These are phyloP conservation scores for Theretra japonica DNA, from an alignment of 2,888 invertebrate genomes.

Conservation along the genomic window DNA sequence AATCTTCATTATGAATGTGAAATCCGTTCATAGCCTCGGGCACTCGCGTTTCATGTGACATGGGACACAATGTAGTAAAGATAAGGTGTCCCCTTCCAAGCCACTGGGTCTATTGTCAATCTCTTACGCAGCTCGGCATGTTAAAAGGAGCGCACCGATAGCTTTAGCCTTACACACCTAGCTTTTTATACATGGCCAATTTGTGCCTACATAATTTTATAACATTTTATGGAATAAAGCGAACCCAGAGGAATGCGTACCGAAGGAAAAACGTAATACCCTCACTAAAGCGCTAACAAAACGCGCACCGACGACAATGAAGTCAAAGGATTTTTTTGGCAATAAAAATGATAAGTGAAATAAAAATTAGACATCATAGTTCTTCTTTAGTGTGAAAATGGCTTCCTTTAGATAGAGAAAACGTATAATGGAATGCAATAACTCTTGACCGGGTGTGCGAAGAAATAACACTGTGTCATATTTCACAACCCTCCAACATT, in stretches of 20 bases:
- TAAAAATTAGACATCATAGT: conserved; percentile 81
- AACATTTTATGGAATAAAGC: background rate
- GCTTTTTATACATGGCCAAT: conserved; percentile 48
- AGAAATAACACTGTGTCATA: conserved; percentile 85
- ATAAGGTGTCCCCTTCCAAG: conserved; percentile 80
- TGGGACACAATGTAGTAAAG: conserved; percentile 80
- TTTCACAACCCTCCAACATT: conserved; percentile 85
- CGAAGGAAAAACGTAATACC: background rate
- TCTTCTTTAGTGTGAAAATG: conserved; percentile 82
- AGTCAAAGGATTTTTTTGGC: conserved; percentile 35
- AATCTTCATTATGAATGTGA: conserved; percentile 77
- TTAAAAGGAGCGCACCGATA: conserved; percentile 66
- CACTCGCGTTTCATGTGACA: conserved; percentile 78
- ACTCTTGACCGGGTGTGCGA: conserved; percentile 85
- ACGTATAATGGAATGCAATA: conserved; percentile 85
- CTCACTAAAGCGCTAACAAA: conserved; percentile 10
- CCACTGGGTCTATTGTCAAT: conserved; percentile 80
- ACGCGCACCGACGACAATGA: background rate
- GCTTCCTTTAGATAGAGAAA: conserved; percentile 84
- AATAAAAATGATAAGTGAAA: conserved; percentile 72
- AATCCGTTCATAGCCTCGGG: conserved; percentile 71
- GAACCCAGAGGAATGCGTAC: background rate
- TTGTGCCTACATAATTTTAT: conserved; percentile 30
- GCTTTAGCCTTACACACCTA: conserved; percentile 55
- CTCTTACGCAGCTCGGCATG: conserved; percentile 74